These are phyloP conservation scores for Philopotamus ludificatus DNA, from an alignment of 1,140 invertebrate species.

Conservation along the genomic window DNA sequence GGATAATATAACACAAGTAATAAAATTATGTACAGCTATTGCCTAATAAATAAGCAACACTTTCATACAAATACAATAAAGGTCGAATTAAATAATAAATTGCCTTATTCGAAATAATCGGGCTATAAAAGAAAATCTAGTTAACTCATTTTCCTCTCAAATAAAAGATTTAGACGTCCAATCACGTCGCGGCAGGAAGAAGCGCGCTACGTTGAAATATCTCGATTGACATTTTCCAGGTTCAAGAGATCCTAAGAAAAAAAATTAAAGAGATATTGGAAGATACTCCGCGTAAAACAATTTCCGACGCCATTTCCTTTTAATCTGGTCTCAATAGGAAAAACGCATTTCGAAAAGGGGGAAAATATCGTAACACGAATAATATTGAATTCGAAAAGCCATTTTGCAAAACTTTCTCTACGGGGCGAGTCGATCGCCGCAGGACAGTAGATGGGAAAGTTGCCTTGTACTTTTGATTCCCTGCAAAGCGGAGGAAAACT, in stretches of 20 bases:
- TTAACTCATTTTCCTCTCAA: no score
- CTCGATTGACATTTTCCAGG: constrained; percentile 15
- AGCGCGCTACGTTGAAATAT: constrained; percentile 17
- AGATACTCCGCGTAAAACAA: constrained; percentile 26
- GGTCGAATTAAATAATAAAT: no score
- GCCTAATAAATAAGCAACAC: no score
- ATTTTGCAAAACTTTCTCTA: not conserved
- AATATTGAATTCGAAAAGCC: not conserved
- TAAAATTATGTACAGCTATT: no score
- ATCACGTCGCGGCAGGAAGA: no score
- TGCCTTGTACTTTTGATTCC: not conserved
- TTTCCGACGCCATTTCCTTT: constrained; percentile 27
- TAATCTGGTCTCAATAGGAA: not conserved
- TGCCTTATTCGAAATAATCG: no score
- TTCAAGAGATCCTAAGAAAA: not conserved
- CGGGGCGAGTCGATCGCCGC: not conserved
- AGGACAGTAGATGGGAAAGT: not conserved
- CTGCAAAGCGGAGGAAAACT: not conserved
- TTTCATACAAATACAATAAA: no score
- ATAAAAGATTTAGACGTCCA: no score
- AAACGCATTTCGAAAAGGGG: not conserved
- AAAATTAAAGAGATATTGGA: constrained; percentile 12
- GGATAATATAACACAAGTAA: not conserved
- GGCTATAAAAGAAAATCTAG: no score
- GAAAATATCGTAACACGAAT: constrained; percentile 1